These are phyloP conservation scores for Cyanocitta stelleri DNA, from an alignment of 2,113 vertebrate species.

Conservation along the genomic window DNA sequence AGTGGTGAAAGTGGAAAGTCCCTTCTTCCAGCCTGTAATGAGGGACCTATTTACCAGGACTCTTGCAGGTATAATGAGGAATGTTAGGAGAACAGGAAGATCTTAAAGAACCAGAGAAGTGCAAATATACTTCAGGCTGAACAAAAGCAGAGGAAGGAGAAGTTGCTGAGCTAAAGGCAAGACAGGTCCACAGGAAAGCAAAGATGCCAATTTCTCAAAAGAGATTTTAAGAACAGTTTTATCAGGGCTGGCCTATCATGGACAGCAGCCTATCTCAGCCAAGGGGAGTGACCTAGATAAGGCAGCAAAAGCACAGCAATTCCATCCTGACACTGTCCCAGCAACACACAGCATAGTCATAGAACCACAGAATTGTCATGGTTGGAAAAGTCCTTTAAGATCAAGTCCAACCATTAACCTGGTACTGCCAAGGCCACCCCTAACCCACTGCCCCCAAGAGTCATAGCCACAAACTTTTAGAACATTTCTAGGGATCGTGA, in stretches of 20 bases:
- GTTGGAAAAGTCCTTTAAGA: background rate
- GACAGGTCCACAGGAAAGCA: background rate
- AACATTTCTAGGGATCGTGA: background rate
- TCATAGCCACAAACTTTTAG: background rate
- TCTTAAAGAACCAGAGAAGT: background rate
- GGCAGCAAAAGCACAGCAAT: background rate
- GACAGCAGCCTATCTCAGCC: background rate
- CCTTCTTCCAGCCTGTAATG: background rate
- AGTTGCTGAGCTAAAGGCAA: background rate
- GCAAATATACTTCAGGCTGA: background rate
- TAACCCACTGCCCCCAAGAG: background rate
- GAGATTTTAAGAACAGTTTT: background rate
- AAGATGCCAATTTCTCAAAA: background rate
- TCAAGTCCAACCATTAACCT: background rate
- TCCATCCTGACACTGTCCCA: background rate
- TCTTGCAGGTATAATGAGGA: background rate
- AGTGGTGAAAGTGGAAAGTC: background rate
- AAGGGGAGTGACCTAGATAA: background rate
- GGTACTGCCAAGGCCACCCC: background rate
- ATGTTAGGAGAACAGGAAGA: background rate
- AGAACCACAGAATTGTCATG: background rate
- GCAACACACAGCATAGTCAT: background rate
- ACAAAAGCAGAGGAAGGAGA: background rate
- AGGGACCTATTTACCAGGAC: background rate
- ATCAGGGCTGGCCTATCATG: background rate